Percentiles rank a stretch among this genome's conserved stretches.
These are phyloP conservation scores for Poicephalus meyeri DNA, from an alignment of 2,113 vertebrate species.

Conservation along the genomic window DNA sequence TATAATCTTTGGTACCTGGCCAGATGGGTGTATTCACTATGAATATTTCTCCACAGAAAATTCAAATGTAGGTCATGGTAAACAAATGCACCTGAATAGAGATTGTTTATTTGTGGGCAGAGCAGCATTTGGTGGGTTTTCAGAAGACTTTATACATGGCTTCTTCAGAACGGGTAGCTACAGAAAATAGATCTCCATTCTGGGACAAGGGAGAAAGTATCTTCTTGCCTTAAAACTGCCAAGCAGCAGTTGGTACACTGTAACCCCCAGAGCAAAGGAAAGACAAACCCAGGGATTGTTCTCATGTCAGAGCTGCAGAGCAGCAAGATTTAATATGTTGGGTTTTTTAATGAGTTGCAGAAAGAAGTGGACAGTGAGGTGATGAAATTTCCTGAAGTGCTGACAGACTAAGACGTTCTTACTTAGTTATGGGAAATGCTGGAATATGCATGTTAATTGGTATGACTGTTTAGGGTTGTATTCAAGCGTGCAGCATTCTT, in stretches of 20 bases:
- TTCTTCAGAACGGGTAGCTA: not conserved
- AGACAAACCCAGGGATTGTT: constrained; percentile 46
- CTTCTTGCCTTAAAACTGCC: constrained; percentile 14
- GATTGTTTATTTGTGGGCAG: not conserved
- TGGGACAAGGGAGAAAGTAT: not conserved
- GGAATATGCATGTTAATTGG: constrained; percentile 64
- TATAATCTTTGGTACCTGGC: constrained; percentile 16
- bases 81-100: not conserved
- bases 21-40: not conserved
- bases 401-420: constrained; percentile 56
- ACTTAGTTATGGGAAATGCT: constrained; percentile 65
- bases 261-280: constrained; percentile 28
- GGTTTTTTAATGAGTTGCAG: constrained; percentile 63
- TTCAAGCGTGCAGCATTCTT: constrained; percentile 37
- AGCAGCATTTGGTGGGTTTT: not conserved
- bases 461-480: constrained; percentile 59
- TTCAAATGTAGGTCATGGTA: not conserved
- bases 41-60: not conserved
- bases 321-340: constrained; percentile 56
- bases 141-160: not conserved
- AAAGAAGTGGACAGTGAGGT: constrained; percentile 66
- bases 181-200: not conserved
- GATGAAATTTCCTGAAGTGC: constrained; percentile 65
- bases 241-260: not conserved
- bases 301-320: constrained; percentile 46